These are phyloP conservation scores for Stegana nigrithorax DNA, from an alignment of 2,888 invertebrate species.

Conservation along the genomic window DNA sequence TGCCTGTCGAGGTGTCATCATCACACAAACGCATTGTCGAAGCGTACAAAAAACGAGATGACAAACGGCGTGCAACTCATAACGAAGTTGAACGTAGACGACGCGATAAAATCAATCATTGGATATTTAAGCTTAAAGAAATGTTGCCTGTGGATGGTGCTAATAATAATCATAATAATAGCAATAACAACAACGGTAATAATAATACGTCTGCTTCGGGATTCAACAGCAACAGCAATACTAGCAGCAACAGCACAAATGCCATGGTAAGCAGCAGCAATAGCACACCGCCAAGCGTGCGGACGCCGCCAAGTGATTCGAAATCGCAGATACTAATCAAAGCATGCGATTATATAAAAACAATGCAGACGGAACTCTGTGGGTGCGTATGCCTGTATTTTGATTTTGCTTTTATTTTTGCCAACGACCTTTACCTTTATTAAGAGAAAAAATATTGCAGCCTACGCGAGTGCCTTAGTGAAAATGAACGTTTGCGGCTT, in stretches of 20 bases:
- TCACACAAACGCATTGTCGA: slow-evolving; percentile 49
- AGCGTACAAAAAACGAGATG: slow-evolving; percentile 76
- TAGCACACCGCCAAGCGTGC: slow-evolving; percentile 42
- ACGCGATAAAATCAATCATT: slow-evolving; percentile 95
- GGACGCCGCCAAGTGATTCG: slow-evolving; percentile 76
- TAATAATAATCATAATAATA: background rate
- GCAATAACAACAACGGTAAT: background rate
- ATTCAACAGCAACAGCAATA: slow-evolving; percentile 7
- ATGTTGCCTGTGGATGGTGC: slow-evolving; percentile 78
- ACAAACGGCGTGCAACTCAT: slow-evolving; percentile 90
- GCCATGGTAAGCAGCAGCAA: slow-evolving; percentile 2
- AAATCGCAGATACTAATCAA: slow-evolving; percentile 96
- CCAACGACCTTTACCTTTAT: no score
- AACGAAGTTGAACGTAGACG: slow-evolving; percentile 95
- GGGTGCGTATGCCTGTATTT: slow-evolving; percentile 69
- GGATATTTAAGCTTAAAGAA: slow-evolving; percentile 93
- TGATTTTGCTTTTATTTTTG: slow-evolving; percentile 3
- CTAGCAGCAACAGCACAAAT: background rate
- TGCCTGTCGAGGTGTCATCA: background rate
- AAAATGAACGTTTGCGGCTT: slow-evolving; percentile 57
- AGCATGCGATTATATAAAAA: slow-evolving; percentile 93
- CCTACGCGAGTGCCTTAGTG: slow-evolving; percentile 63
- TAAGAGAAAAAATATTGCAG: no score
- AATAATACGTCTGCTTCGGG: background rate
- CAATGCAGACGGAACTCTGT: slow-evolving; percentile 82